A percentile compares a stretch with the other conserved stretches of the same genome.
phyloP scores from a whole-genome alignment of 2,888 invertebrate genomes.

The Eustalomyia histrio region DNA sequence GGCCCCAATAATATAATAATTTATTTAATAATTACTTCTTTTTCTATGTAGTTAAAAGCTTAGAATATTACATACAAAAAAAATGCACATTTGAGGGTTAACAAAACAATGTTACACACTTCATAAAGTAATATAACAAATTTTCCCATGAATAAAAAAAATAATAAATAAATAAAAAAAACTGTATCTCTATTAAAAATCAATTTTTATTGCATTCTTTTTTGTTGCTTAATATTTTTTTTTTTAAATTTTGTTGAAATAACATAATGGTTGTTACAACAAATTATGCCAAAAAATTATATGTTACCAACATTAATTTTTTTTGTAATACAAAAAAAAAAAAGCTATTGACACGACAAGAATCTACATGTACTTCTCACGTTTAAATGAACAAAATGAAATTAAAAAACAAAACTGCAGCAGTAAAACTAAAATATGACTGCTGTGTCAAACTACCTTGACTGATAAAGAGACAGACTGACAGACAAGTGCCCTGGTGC shows the following conservation, averaged over 20 bases:
- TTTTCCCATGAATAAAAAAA: too few relatives aligned
- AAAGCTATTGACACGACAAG: constrained; percentile 47
- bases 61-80: too few relatives aligned
- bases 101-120: too few relatives aligned
- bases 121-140: too few relatives aligned
- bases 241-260: constrained; percentile 39
- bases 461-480: constrained; percentile 19
- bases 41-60: too few relatives aligned
- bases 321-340: neutral
- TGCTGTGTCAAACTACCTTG: constrained; percentile 34
- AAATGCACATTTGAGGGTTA: too few relatives aligned
- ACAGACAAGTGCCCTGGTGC: constrained; percentile 17
- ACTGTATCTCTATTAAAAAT: too few relatives aligned
- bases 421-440: constrained; percentile 36
- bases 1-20: too few relatives aligned
- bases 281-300: constrained; percentile 41
- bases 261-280: constrained; percentile 24
- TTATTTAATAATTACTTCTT: too few relatives aligned
- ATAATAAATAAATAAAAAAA: too few relatives aligned
- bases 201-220: too few relatives aligned
- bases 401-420: neutral
- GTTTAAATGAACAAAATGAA: constrained; percentile 7
- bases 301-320: constrained; percentile 35
- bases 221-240: neutral
- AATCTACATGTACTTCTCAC: constrained; percentile 44